Base-by-base conservation (phyloP, 2,888 invertebrate species). In the Alviniconcha strummeri region DNA sequence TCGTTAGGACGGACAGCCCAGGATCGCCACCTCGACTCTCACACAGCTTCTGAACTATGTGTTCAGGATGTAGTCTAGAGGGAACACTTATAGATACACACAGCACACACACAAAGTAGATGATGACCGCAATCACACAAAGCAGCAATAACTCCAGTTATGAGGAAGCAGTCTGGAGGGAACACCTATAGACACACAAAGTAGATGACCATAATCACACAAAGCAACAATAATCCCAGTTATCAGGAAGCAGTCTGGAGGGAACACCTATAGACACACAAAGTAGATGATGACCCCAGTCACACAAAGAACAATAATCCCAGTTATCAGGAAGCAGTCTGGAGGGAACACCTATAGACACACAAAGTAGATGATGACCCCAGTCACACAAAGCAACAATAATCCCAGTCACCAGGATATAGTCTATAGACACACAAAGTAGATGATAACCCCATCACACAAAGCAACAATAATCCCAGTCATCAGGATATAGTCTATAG, bases 151-250 rank as follows among this genome's bases (percentile, higher is more conserved):
- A 36, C 36, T 36, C 36, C 36, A 36, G 36, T 36, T 3, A 3
- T 36, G 81, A 94, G 83, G 55, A 94, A 90, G 87, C 94, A 94
- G 89, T 94, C 94, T 86, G 94, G 83, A 2, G 94, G 94, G 83
- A 94, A 94, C 72, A 92, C 91, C 93, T 36, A 36, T 36, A 36
- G 36, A 36, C 94, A 89, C 60, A 94, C 89, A 82, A 94, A 90
- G 85, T 93, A 94, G 71, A 93, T 90, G 64, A 94, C 88, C 5
- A 87, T 86, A 5, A 91, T 86, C 87, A 94, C 92, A 36, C 36
- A 36, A 36, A 36, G 36, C 36, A 36, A 36, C 36, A 36, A 36
- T 36, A 36, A 36, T 3, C 3, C 36, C 36, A 36, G 36, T 36
- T 36, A 3, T 36, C 82, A 94, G 83, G 55, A 94, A 90, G 87